These are phyloP conservation scores for Danio albolineatus DNA, from an alignment of 2,797 vertebrate species.

Conservation along the genomic window DNA sequence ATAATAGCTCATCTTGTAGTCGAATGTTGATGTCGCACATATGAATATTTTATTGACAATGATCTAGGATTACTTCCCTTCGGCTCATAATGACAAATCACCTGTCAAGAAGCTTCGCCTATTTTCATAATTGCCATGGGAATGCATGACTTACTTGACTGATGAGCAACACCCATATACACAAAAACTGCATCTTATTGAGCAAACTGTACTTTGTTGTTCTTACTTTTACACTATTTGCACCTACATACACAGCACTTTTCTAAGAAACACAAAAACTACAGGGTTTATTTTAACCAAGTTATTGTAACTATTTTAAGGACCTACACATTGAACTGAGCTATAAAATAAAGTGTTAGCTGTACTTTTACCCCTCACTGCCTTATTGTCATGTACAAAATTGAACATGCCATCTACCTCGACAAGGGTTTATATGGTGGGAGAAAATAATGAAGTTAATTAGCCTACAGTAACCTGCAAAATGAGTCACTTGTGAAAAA, in stretches of 20 bases:
- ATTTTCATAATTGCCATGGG: background rate
- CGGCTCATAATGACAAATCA: background rate
- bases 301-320: too few species aligned
- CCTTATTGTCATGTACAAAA: background rate
- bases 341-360: too few species aligned
- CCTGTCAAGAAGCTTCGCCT: background rate
- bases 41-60: conserved; percentile 4
- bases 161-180: background rate
- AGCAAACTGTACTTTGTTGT: background rate
- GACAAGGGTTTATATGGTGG: background rate
- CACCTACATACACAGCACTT: too few species aligned
- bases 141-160: background rate
- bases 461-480: conserved; percentile 10
- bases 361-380: background rate
- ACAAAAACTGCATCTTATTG: background rate
- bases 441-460: background rate
- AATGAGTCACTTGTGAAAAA: background rate
- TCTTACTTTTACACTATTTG: too few species aligned
- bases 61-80: background rate
- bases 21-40: background rate
- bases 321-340: too few species aligned
- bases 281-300: too few species aligned
- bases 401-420: background rate
- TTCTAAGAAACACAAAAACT: too few species aligned
- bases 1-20: background rate